phyloP scores from a whole-genome alignment of 2,113 vertebrate genomes.

The Vidua chalybeata region DNA sequence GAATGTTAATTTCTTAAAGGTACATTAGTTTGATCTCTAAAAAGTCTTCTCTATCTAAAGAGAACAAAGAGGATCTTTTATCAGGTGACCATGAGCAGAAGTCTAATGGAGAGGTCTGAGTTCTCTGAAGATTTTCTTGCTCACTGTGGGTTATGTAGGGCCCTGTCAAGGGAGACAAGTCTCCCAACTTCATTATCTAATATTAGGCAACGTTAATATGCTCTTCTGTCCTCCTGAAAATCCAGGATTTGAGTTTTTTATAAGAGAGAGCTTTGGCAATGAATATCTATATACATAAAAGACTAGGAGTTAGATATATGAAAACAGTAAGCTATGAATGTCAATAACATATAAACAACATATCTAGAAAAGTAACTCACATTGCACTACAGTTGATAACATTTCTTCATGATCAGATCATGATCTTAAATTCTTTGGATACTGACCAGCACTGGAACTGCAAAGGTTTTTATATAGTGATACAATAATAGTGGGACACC shows the following conservation, averaged over 20 bases:
- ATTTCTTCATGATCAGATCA: not conserved
- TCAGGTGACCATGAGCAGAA: not conserved
- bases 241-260: not conserved
- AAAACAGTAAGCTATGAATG: not conserved
- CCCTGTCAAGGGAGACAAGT: not conserved
- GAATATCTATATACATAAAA: fast-evolving
- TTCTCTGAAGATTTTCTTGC: not conserved
- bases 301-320: not conserved
- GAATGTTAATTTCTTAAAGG: not conserved
- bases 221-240: not conserved
- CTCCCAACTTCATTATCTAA: not conserved
- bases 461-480: not conserved
- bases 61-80: not conserved
- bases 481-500: not conserved
- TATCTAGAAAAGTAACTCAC: not conserved
- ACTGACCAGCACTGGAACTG: not conserved
- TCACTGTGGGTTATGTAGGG: not conserved
- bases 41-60: not conserved
- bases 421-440: not conserved
- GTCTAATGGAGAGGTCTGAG: not conserved
- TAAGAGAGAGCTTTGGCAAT: not conserved
- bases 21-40: not conserved
- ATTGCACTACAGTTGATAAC: not conserved
- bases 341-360: not conserved
- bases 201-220: not conserved